These are phyloP conservation scores for Nesidiocoris tenuis DNA, from an alignment of 2,888 invertebrate species.

Conservation along the genomic window DNA sequence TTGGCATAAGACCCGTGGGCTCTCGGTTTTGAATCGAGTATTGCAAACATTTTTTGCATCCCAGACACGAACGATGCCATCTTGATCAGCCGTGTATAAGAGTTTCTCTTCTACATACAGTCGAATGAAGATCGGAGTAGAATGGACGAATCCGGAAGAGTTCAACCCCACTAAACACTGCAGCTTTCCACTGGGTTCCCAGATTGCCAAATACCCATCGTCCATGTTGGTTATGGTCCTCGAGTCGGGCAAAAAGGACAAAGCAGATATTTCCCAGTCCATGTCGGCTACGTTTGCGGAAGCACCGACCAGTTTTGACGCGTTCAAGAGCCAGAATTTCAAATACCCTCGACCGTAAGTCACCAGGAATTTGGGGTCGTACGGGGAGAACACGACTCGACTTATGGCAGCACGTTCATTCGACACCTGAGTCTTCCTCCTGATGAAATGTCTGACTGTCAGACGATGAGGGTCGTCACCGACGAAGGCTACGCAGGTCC, in stretches of 20 bases:
- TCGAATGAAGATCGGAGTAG: constrained; percentile 68
- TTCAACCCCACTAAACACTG: constrained; percentile 77
- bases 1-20: too few relatives aligned
- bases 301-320: too few relatives aligned
- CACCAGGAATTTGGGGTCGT: constrained; percentile 65
- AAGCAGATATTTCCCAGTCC: constrained; percentile 62
- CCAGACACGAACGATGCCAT: constrained; percentile 81
- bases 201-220: constrained; percentile 89
- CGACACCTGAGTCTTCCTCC: not conserved
- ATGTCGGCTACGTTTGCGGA: not conserved
- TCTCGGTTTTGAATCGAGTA: too few relatives aligned
- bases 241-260: constrained; percentile 83
- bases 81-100: constrained; percentile 63
- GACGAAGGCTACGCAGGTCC: not conserved
- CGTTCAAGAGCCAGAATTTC: constrained; percentile 84
- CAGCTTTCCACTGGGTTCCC: constrained; percentile 81
- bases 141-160: constrained; percentile 72
- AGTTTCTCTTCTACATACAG: constrained; percentile 58
- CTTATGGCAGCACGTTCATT: constrained; percentile 56
- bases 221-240: constrained; percentile 84
- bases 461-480: not conserved
- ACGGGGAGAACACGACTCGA: constrained; percentile 76
- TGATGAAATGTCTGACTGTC: not conserved
- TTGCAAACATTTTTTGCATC: not conserved
- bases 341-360: constrained; percentile 68